These are phyloP conservation scores for Baryphthengus martii DNA, from an alignment of 2,113 vertebrate genomes.

Conservation along the genomic window DNA sequence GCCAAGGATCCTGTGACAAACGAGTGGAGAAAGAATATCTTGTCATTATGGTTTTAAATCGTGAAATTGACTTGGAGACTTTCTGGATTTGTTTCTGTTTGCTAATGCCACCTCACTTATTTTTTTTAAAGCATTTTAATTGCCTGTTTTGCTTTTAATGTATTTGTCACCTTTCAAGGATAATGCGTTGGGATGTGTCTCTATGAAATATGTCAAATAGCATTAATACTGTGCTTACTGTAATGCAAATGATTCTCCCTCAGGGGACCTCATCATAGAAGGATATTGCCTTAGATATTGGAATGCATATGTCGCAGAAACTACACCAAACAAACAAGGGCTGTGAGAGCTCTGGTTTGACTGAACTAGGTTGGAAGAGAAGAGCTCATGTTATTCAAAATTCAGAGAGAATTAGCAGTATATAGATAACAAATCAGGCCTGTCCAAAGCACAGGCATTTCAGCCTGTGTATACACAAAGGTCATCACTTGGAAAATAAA, in stretches of 20 bases:
- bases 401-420: not conserved
- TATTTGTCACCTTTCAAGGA: not conserved
- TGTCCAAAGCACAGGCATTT: not conserved
- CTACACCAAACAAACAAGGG: not conserved
- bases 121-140: not conserved
- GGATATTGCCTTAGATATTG: not conserved
- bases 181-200: not conserved
- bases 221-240: not conserved
- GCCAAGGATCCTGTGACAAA: constrained; percentile 34
- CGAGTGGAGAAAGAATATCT: not conserved
- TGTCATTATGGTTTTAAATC: constrained; percentile 29
- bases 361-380: not conserved
- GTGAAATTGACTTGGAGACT: not conserved
- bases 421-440: not conserved
- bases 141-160: constrained; percentile 23
- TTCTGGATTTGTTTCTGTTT: constrained; percentile 17
- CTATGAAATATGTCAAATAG: constrained; percentile 9
- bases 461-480: not conserved
- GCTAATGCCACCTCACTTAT: not conserved
- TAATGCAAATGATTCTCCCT: constrained; percentile 10
- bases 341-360: not conserved
- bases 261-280: not conserved
- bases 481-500: not conserved
- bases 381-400: not conserved
- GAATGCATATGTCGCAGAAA: not conserved